Conservation (phyloP, 2,888 invertebrate species). For the Blastobasis lacticolella region DNA sequence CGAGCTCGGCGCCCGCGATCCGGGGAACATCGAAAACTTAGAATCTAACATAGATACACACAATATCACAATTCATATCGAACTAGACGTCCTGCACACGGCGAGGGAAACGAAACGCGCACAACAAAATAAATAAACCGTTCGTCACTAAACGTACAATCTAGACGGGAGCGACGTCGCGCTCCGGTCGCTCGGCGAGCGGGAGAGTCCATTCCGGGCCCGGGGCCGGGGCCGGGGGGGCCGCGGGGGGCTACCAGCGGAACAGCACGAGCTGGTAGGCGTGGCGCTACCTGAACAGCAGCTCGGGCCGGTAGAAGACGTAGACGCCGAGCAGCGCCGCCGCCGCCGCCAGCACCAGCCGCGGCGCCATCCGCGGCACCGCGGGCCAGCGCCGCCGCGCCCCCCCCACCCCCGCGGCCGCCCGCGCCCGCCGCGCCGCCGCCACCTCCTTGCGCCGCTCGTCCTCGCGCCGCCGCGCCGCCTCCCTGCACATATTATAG, state of each 20-base stretch:
- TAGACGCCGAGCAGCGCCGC: conserved; percentile 74
- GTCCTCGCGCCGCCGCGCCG: conserved; percentile 73
- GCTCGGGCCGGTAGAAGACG: conserved; percentile 73
- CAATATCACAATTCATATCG: too few species aligned
- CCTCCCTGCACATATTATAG: conserved; percentile 58
- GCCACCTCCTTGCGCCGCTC: conserved; percentile 64
- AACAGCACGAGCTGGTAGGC: conserved; percentile 61
- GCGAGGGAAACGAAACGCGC: too few species aligned
- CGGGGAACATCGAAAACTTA: too few species aligned
- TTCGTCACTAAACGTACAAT: too few species aligned
- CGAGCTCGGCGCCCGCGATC: too few species aligned
- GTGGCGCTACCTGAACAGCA: conserved; percentile 60
- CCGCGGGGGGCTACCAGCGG: conserved; percentile 29
- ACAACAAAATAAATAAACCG: too few species aligned
- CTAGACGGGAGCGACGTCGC: too few species aligned
- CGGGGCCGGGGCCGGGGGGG: neutral
- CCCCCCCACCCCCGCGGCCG: conserved; percentile 15
- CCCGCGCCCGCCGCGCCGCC: conserved; percentile 18
- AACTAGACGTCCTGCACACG: too few species aligned
- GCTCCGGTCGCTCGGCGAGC: too few species aligned
- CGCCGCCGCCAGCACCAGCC: conserved; percentile 64
- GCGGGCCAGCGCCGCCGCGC: conserved; percentile 10
- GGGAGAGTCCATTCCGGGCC: neutral
- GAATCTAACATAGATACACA: too few species aligned
- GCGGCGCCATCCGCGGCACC: conserved; percentile 37